phyloP scores from a whole-genome alignment of 2,797 vertebrate species.

The Meriones psammophilus region DNA sequence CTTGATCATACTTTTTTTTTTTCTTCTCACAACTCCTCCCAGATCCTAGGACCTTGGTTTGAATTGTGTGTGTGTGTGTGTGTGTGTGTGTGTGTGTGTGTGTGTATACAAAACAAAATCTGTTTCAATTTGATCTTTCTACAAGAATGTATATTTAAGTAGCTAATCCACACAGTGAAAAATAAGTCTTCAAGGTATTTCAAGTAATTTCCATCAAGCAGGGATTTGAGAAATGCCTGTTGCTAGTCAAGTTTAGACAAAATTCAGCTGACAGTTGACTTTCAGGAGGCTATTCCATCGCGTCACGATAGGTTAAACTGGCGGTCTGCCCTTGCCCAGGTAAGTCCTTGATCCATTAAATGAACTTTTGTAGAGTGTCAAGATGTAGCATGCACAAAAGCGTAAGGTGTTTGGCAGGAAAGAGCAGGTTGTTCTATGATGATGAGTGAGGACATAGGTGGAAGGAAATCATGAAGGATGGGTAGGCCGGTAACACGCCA shows the following conservation, averaged over 20 bases:
- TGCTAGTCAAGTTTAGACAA: constrained; percentile 36
- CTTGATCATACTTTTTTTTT: not conserved
- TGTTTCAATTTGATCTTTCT: constrained; percentile 67
- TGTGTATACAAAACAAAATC: not conserved
- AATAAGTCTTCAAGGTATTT: not conserved
- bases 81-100: no score
- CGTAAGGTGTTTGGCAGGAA: not conserved
- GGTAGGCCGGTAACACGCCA: not conserved
- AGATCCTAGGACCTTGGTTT: not conserved
- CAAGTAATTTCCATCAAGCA: not conserved
- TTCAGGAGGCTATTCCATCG: not conserved
- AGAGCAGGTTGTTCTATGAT: not conserved
- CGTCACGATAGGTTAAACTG: not conserved
- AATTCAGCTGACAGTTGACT: constrained; percentile 1
- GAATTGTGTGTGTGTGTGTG: not conserved
- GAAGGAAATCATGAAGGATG: not conserved
- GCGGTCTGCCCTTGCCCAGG: not conserved
- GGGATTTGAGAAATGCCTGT: not conserved
- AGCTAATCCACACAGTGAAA: not conserved
- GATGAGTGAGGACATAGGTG: not conserved
- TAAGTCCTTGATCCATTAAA: not conserved
- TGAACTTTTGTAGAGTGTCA: not conserved
- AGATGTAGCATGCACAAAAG: not conserved
- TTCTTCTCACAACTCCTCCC: not conserved
- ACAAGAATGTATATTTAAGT: not conserved